Base-by-base conservation (phyloP, 2,113 vertebrate species). In the Sisor rabdophorus region DNA sequence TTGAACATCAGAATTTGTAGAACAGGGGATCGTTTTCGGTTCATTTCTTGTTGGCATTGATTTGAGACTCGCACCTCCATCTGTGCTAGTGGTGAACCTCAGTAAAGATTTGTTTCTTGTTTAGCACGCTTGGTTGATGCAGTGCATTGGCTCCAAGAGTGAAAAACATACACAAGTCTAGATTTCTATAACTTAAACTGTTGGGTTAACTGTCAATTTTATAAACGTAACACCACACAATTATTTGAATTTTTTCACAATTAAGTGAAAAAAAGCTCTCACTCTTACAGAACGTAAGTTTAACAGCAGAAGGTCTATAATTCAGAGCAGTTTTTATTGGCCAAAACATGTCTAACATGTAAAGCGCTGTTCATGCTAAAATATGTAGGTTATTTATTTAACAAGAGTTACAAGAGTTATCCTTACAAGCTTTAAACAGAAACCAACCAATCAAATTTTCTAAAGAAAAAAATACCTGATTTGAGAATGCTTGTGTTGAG, bases 141-240 rank as follows among this genome's bases (percentile, higher is more conserved):
- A 11, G 20, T 52, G 72, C 74, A 76, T 28, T 52, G 19, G n/a
- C 20, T 76, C 52, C 20, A 24, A 30, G 48, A 28, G 30, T 68
- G 16, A 10, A 28, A 16, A 52, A 69, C 6, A 52, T 44, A 67
- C 9, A 67, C n/a, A 47, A 11, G 17, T 6, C 12, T 47, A 9
- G 47, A 12, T 48, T 50, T 48, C 16, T 32, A 16, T 60, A 30
- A 12, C 36, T 61, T 61, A 30, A 30, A 61, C 15, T 32, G 19
- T 61, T 60, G 1, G 30, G 26, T 32, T 36, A 3, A 36, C 32
- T 36, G 3, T 36, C 40, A 44, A 9, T 44, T 44, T 44, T 6
- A 44, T 44, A 6, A 20, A 40, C 32, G 0, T 40, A 40, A 40
- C 56, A 30, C 24, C 26, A 59, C 26, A 17, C 15, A 3, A 28